These are phyloP conservation scores for Lycaon pictus DNA, from an alignment of 2,113 vertebrate species.

Conservation along the genomic window DNA sequence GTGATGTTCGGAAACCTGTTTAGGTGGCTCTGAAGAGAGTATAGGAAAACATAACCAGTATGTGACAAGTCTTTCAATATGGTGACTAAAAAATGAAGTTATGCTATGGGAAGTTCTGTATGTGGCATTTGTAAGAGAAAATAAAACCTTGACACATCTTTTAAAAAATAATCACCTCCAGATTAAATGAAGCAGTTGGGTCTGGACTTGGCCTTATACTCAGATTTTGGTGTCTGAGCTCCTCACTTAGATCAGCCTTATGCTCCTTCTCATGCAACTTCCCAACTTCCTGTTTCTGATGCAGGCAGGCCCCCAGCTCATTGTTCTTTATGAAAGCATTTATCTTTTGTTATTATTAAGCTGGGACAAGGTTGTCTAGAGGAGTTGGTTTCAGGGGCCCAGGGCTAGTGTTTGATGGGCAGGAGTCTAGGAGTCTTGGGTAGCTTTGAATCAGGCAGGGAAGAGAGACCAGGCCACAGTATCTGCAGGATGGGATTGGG, in stretches of 20 bases:
- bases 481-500: background rate
- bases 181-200: background rate
- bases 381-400: background rate
- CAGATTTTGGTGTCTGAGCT: background rate
- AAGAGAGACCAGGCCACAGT: background rate
- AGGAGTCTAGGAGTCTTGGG: background rate
- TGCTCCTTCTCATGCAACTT: background rate
- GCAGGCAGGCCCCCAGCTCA: background rate
- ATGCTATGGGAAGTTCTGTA: background rate
- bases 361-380: background rate
- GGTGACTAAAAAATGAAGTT: background rate
- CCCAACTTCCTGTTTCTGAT: conserved; percentile 2
- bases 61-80: background rate
- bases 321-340: background rate
- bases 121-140: background rate
- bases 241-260: background rate
- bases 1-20: background rate
- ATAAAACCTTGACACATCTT: background rate
- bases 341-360: conserved; percentile 16
- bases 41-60: background rate
- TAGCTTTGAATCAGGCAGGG: background rate
- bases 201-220: background rate
- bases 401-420: background rate
- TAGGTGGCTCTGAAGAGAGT: background rate
- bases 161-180: background rate